phyloP scores from a whole-genome alignment of 2,797 vertebrate genomes.

The Aplochiton taeniatus region DNA sequence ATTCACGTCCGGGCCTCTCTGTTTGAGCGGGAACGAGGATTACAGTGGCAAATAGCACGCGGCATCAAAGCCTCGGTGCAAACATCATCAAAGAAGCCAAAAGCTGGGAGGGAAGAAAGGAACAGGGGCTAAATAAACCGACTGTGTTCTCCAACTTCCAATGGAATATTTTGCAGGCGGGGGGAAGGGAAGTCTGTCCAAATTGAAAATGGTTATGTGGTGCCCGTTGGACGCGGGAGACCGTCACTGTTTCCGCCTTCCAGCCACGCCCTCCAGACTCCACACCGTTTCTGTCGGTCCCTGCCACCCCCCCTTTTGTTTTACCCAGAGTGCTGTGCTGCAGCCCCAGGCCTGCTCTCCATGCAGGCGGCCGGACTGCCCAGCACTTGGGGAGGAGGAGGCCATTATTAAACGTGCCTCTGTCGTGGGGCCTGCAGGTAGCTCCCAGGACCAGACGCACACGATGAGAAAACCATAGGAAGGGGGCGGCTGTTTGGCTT shows the following conservation, averaged over 20 bases:
- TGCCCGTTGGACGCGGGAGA: too few species aligned
- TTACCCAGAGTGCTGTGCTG: too few species aligned
- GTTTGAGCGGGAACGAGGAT: neutral
- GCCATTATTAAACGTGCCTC: constrained; percentile 67
- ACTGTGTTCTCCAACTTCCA: too few species aligned
- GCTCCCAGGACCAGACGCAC: constrained; percentile 69
- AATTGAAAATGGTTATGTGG: too few species aligned
- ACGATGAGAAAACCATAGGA: constrained; percentile 33
- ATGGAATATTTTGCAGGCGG: neutral
- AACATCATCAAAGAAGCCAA: neutral
- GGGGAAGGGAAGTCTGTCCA: too few species aligned
- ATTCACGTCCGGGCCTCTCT: constrained; percentile 55
- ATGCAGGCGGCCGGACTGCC: neutral
- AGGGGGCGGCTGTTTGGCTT: constrained; percentile 75
- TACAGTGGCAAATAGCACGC: neutral
- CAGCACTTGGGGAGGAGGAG: constrained; percentile 30
- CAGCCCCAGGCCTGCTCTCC: neutral
- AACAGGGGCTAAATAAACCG: neutral
- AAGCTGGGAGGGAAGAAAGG: neutral
- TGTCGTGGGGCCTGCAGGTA: constrained; percentile 72
- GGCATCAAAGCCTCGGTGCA: neutral
- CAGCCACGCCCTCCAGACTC: neutral
- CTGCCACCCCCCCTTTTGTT: neutral
- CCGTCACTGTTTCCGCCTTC: too few species aligned
- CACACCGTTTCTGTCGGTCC: neutral